A percentile compares a stretch with the other conserved stretches of the same genome.
Conservation (phyloP, 2,888 invertebrate species). For the Cantharis flavilabris region DNA sequence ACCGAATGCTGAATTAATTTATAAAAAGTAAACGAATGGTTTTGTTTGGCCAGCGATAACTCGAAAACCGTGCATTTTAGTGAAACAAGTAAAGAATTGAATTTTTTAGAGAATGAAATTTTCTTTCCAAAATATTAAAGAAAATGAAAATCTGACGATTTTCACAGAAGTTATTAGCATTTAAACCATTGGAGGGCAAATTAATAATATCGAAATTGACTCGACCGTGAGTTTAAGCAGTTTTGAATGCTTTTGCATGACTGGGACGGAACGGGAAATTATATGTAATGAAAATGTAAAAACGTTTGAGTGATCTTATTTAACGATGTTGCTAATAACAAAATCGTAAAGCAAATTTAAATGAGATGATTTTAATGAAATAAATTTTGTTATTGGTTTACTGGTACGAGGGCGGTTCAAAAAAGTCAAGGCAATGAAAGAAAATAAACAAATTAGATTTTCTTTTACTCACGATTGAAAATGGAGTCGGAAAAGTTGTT, state of each 20-base stretch:
- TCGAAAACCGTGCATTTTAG: too few species aligned
- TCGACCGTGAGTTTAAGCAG: background rate
- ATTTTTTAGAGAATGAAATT: too few species aligned
- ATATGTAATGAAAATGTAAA: background rate
- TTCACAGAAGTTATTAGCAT: too few species aligned
- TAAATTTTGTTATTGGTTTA: background rate
- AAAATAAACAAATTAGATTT: background rate
- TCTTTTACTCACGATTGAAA: background rate
- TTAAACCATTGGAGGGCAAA: too few species aligned
- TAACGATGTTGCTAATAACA: background rate
- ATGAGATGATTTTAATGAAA: background rate
- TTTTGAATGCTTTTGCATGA: background rate
- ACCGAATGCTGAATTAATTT: too few species aligned
- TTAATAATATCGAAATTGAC: too few species aligned
- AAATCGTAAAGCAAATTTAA: background rate
- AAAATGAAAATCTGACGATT: too few species aligned
- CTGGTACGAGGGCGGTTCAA: background rate
- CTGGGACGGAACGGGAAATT: background rate
- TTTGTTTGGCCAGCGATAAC: too few species aligned
- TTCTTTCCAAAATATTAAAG: too few species aligned
- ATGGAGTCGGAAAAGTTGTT: background rate
- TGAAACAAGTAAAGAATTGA: too few species aligned
- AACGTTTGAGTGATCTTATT: background rate
- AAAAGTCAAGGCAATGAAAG: background rate
- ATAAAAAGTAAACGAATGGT: too few species aligned